Evolutionary conservation across 2,797 vertebrate genomes (phyloP), one percentile per base, ranked within the genome.

Genomic region (Microchirus variegatus): DNA sequence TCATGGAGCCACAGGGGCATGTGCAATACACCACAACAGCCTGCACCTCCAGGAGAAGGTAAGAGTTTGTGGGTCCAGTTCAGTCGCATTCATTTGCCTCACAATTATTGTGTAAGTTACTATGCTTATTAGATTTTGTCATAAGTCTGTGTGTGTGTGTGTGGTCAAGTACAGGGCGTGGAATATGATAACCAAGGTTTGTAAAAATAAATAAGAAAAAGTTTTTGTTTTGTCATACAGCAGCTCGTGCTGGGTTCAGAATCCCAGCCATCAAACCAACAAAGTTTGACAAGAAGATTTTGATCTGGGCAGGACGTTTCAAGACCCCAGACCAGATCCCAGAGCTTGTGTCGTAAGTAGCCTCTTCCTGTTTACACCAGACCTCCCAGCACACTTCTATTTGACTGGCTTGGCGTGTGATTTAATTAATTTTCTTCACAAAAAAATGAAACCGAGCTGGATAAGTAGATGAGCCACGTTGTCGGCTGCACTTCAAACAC

Each of bases 251-350:
- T 0, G 56, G 37, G 22, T 93, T 93, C 40, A 92, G 48, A 78
- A 11, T 96, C 42, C 95, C 95, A 10, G 92, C 94, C 65, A 87
- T 91, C 86, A 94, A 42, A 31, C 96, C 96, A 16, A 91, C 94
- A 0, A 14, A 90, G 0, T 75, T 94, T 77, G 96, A 98, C 67
- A 96, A 47, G 81, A 97, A 71, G 81, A 82, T 97, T 0, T 74
- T 98, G 45, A 0, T 99, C 37, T 99, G 96, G 96, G 85, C 95
- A 0, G 95, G 96, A 42, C 91, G 95, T 55, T 98, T 93, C 87
- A 98, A 97, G 87, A 94, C 91, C 50, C 44, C 44, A 41, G 95
- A 97, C 14, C 94, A 99, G 64, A 97, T 98, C 71, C 97, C 97
- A 72, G 93, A 96, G 48, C 69, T 87, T 3, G 78, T 99, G 70